Evolutionary conservation across 2,888 invertebrate species (phyloP), one percentile per base, ranked within the genome.

Genomic region (Catocala fraxini): DNA sequence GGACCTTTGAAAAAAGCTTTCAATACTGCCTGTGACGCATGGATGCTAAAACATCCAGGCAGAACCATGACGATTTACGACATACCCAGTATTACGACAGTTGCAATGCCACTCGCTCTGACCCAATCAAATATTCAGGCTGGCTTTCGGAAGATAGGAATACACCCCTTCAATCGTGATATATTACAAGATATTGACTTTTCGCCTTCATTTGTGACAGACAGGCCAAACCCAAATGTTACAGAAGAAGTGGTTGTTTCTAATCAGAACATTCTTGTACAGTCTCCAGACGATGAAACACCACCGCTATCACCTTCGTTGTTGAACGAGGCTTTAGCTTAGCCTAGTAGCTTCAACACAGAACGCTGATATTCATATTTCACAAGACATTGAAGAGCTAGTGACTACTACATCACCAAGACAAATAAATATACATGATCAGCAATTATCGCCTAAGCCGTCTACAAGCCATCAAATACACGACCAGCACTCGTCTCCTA

Each of bases 71-170:
- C n/a, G n/a, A n/a, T n/a, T n/a, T n/a, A n/a, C n/a, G n/a, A n/a
- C n/a, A n/a, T n/a, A n/a, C n/a, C n/a, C n/a, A n/a, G n/a, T 6
- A n/a, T n/a, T n/a, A n/a, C n/a, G n/a, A 59, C n/a, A 12, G 9
- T 6, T n/a, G 49, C 56, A n/a, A 41, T 51, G 6, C 43, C 51
- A 13, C 15, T 13, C 11, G 56, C 56, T 41, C 6, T 33, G 25
- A 43, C 49, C 6, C 45, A 15, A 12, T 6, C 25, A 5, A 57
- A 57, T 51, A 57, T 57, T 55, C 48, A 52, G 43, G n/a, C 10
- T 7, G 60, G 53, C n/a, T 56, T 60, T 45, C n/a, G n/a, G 13
- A 48, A 45, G 34, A 13, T 51, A 39, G 60, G 56, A 15, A 62
- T 62, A 41, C 48, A 13, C 12, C 56, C 51, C 5, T 46, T 55